Evolutionary conservation across 2,888 invertebrate genomes (phyloP), one percentile per base, ranked within the genome.

Genomic region (Orchesellides sinensis): DNA sequence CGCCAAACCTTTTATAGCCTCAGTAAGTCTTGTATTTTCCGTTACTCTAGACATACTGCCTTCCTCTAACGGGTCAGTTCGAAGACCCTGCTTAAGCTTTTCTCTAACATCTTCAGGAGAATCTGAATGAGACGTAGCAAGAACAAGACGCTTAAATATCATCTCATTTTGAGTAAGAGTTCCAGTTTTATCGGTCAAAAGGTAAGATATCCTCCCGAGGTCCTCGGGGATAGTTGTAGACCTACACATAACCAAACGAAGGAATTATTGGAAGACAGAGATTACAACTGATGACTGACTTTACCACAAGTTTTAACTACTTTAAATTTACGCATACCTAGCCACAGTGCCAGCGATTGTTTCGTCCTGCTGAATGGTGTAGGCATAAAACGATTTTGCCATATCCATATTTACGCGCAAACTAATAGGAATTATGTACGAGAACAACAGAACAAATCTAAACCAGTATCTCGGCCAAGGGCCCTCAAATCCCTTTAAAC

Each of bases 171-270:
- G 98, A 0, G 99, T 99, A 25, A 99, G 91, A 0, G 99, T 99
- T 17, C 99, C 99, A 0, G 99, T 99, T 92, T 99, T 99, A 90
- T 99, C 99, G 0, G 97, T 96, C 5, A 99, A 91, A n/a, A 99
- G 92, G 90, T 98, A 99, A 27, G 96, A 96, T 87, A 99, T 96
- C 80, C 99, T 92, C 0, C 99, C 99, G 74, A 99, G 91, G 91
- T 99, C 99, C 91, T 99, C 99, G 0, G 99, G 98, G 87, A 99
- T 99, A 2, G 99, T 99, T 1, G 98, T 99, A 73, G 98, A 98
- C 6, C 99, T 93, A 83, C 49, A 0, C n/a, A n/a, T n/a, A n/a
- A n/a, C n/a, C n/a, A n/a, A 66, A 68, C 21, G 2, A 54, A 75
- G 29, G 8, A 27, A 27, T 63, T 47, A 47, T 12, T 27, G 12